Evolutionary conservation across 2,888 invertebrate species (phyloP).

Genomic region (Agriopis marginaria): DNA sequence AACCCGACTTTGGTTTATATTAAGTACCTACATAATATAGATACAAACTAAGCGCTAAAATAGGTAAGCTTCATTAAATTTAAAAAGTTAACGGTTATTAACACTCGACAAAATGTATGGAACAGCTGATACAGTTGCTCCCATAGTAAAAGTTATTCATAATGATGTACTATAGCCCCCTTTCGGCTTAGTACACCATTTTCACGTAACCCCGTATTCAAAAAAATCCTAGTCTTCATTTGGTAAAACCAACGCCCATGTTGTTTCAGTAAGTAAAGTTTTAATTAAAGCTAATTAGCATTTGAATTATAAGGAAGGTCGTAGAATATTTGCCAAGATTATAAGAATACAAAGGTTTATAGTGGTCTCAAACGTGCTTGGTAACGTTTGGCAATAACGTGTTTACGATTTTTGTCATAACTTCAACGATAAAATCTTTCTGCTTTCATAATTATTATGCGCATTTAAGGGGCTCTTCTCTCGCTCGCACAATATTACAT

Average conservation of each 20-base stretch:
- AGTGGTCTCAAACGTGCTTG: not conserved
- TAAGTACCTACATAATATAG: too few species aligned
- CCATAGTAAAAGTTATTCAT: too few species aligned
- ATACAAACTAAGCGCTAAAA: too few species aligned
- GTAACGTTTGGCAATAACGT: conserved; percentile 13
- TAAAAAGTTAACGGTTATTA: too few species aligned
- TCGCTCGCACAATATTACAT: not conserved
- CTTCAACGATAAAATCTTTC: not conserved
- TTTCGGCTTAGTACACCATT: too few species aligned
- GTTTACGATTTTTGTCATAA: not conserved
- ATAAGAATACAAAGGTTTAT: conserved; percentile 14
- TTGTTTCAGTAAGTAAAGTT: conserved; percentile 14
- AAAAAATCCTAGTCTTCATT: not conserved
- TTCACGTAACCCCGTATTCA: too few species aligned
- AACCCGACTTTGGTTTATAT: too few species aligned
- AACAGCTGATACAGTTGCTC: too few species aligned
- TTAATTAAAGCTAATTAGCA: conserved; percentile 23
- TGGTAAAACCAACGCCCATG: not conserved
- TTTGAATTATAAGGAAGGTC: conserved; percentile 17
- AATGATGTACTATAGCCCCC: too few species aligned
- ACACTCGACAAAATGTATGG: too few species aligned
- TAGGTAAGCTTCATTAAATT: too few species aligned
- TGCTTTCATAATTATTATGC: not conserved
- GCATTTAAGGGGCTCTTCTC: not conserved
- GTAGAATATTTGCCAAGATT: conserved; percentile 19